A percentile compares a stretch with the other conserved stretches of the same genome.
These are phyloP conservation scores for Merluccius polli DNA, from an alignment of 2,797 vertebrate species.

Conservation along the genomic window DNA sequence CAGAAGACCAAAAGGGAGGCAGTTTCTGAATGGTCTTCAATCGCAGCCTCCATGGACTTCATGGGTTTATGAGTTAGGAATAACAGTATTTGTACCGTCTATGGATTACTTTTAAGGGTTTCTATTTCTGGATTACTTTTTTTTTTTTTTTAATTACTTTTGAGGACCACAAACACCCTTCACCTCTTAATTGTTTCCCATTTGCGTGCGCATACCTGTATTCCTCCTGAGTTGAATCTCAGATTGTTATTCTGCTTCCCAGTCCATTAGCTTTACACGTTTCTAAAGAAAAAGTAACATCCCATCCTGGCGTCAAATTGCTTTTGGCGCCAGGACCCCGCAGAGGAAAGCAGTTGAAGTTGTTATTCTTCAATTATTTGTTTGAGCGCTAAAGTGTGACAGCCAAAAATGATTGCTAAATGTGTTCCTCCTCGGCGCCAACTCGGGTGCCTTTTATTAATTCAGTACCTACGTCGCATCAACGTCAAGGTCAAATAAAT, in stretches of 20 bases:
- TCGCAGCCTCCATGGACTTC: too few species aligned
- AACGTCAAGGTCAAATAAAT: neutral
- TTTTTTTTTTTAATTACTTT: neutral
- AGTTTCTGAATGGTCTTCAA: too few species aligned
- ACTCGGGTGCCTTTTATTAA: constrained; percentile 17
- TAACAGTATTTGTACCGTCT: too few species aligned
- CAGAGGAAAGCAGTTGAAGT: neutral
- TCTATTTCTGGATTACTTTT: neutral
- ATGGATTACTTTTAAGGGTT: too few species aligned
- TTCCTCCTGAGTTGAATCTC: neutral
- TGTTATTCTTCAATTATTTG: constrained; percentile 20
- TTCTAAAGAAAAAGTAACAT: neutral
- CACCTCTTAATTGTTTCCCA: neutral
- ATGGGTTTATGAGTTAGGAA: too few species aligned
- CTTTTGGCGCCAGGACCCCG: constrained; percentile 1
- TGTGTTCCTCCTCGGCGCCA: constrained; percentile 21
- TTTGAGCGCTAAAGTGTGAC: constrained; percentile 24
- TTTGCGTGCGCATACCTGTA: neutral
- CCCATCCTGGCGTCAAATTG: neutral
- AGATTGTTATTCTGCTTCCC: neutral
- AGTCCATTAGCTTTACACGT: neutral
- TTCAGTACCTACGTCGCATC: neutral
- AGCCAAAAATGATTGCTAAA: constrained; percentile 14
- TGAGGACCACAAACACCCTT: neutral
- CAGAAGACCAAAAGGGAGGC: neutral